phyloP scores from a whole-genome alignment of 2,113 vertebrate genomes.

The Neoarius graeffei region DNA sequence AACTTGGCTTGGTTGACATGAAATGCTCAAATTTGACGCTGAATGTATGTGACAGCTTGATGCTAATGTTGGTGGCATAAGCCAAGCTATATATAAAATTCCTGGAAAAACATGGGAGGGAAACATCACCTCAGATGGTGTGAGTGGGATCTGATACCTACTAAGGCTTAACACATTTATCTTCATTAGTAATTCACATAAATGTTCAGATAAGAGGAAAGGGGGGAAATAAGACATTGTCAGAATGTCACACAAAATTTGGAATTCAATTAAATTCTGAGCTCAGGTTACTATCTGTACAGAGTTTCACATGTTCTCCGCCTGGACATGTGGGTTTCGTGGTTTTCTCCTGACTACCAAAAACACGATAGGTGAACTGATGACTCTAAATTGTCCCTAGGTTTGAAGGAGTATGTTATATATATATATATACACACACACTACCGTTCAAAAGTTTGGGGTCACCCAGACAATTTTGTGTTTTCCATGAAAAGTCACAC shows the following conservation, averaged over 20 bases:
- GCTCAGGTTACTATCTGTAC: not conserved
- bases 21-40: slow-evolving; percentile 34
- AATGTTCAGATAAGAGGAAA: not conserved
- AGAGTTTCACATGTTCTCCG: not conserved
- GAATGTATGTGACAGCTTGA: slow-evolving; percentile 43
- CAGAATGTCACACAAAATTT: not conserved
- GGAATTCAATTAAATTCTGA: not conserved
- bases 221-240: not conserved
- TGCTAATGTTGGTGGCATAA: slow-evolving; percentile 36
- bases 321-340: not conserved
- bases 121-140: slow-evolving; percentile 51
- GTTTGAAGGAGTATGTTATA: not conserved
- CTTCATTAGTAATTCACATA: slow-evolving; percentile 34
- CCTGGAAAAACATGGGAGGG: slow-evolving; percentile 22
- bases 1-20: slow-evolving; percentile 32
- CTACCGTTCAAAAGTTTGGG: too few species aligned
- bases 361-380: not conserved
- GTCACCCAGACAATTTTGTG: too few species aligned
- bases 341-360: not conserved
- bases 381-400: not conserved
- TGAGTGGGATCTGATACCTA: slow-evolving; percentile 46
- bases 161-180: slow-evolving; percentile 43
- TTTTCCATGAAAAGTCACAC: too few species aligned
- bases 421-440: too few species aligned
- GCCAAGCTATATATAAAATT: slow-evolving; percentile 41